Evolutionary conservation across 2,797 vertebrate species (phyloP).

Genomic region (Alauda arvensis): DNA sequence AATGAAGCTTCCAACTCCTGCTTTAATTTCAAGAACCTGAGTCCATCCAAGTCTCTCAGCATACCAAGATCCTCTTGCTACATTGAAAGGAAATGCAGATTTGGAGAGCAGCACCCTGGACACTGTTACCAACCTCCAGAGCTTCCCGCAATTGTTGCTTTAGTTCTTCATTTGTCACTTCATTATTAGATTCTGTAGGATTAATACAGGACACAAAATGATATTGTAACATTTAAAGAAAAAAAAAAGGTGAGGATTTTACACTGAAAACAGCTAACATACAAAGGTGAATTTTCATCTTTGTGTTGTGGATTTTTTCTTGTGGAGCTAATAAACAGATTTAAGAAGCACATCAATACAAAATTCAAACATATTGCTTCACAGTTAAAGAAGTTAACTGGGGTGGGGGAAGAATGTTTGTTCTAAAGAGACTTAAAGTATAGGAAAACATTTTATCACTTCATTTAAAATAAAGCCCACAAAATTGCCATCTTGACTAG

Average conservation of each 20-base stretch:
- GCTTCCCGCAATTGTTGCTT: constrained; percentile 77
- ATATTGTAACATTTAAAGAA: background rate
- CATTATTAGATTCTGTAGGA: constrained; percentile 66
- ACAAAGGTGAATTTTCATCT: background rate
- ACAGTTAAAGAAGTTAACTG: background rate
- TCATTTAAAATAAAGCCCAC: background rate
- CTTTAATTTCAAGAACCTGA: background rate
- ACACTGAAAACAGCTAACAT: background rate
- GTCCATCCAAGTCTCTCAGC: background rate
- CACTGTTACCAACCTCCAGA: constrained; percentile 75
- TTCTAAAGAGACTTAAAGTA: background rate
- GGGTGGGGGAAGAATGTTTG: background rate
- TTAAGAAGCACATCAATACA: background rate
- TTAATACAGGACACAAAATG: background rate
- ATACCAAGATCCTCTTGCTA: background rate
- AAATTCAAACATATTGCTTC: background rate
- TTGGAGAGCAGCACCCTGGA: background rate
- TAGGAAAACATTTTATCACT: background rate
- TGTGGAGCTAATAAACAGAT: background rate
- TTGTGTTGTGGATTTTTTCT: background rate
- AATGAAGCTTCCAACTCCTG: background rate
- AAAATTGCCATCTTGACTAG: background rate
- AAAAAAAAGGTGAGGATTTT: background rate
- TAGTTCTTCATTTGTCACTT: constrained; percentile 80
- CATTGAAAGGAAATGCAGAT: background rate